These are phyloP conservation scores for Ophiothrix spiculata DNA, from an alignment of 35 echinoderm and acorn worm species.

Conservation along the genomic window DNA sequence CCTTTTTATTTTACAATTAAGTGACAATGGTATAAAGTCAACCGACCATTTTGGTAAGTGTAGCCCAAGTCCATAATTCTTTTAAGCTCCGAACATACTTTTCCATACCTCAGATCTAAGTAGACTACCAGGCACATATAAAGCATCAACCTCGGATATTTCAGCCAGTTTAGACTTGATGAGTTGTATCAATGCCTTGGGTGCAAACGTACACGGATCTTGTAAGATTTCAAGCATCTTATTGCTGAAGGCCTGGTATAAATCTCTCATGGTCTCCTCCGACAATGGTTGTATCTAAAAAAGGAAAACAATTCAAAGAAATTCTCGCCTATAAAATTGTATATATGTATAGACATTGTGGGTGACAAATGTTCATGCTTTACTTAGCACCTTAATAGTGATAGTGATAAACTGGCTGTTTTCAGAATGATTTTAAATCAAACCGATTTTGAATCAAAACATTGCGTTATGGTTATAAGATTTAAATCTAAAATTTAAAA, in stretches of 20 bases:
- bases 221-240: constrained; percentile 15
- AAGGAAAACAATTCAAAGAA: neutral
- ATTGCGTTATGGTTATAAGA: too few relatives aligned
- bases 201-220: constrained; percentile 39
- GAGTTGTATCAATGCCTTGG: constrained; percentile 1
- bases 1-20: too few relatives aligned
- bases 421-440: too few relatives aligned
- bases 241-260: constrained; percentile 9
- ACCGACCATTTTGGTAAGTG: too few relatives aligned
- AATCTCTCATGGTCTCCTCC: neutral
- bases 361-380: neutral
- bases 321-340: neutral
- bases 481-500: too few relatives aligned
- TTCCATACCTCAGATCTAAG: too few relatives aligned
- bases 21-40: too few relatives aligned
- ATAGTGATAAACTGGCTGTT: too few relatives aligned
- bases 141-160: constrained; percentile 11
- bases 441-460: too few relatives aligned
- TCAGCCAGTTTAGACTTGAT: constrained; percentile 24
- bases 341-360: neutral
- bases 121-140: too few relatives aligned
- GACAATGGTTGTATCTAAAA: constrained; percentile 8
- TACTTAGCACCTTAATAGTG: neutral
- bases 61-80: too few relatives aligned
- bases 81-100: too few relatives aligned